Conservation (phyloP, 2,888 invertebrate genomes). For the Rapana venosa region DNA sequence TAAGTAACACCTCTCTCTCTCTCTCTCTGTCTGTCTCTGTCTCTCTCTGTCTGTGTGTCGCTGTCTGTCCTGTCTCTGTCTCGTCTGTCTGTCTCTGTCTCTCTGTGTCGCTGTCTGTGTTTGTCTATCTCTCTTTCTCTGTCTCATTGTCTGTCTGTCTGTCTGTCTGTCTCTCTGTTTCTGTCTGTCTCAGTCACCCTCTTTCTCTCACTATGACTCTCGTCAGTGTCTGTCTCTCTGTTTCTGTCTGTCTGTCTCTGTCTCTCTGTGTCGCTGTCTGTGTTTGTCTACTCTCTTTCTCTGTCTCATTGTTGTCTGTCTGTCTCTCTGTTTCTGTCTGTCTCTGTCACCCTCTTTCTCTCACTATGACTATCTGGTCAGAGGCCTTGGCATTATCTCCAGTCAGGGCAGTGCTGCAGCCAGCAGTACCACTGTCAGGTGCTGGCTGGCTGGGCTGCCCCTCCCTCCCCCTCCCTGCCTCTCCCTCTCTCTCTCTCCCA, state of each 20-base stretch:
- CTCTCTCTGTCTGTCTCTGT: too few species aligned
- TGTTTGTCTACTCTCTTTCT: neutral
- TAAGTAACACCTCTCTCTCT: too few species aligned
- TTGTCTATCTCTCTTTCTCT: slow-evolving; percentile 11
- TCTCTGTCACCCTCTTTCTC: neutral
- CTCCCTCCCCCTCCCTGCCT: neutral
- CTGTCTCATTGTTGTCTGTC: slow-evolving; percentile 19
- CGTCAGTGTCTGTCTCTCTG: neutral
- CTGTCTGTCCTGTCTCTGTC: too few species aligned
- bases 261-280: neutral
- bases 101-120: slow-evolving; percentile 11
- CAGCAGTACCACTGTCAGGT: too few species aligned
- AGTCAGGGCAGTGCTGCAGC: too few species aligned
- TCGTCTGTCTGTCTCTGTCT: neutral
- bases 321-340: neutral
- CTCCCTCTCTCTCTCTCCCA: neutral
- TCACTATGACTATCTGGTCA: too few species aligned
- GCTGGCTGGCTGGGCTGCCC: too few species aligned
- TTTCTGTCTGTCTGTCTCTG: neutral
- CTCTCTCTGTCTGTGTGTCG: too few species aligned
- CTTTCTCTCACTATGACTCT: neutral
- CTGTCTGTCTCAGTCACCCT: neutral
- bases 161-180: neutral
- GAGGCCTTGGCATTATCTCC: too few species aligned
- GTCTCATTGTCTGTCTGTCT: neutral